Conservation (phyloP, 2,797 vertebrate genomes). For the Galago senegalensis region DNA sequence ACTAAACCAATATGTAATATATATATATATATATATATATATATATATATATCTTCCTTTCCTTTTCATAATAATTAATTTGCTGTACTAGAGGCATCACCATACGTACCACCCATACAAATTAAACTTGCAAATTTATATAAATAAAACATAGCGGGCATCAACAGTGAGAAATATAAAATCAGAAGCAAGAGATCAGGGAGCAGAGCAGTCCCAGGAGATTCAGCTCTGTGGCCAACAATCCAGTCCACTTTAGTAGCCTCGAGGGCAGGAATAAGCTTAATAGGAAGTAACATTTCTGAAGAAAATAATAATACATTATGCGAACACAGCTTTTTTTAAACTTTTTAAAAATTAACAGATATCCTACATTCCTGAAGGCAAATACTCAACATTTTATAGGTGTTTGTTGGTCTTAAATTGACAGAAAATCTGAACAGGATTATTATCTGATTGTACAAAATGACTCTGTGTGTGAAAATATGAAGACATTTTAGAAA, state of each 20-base stretch:
- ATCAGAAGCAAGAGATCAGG: not conserved
- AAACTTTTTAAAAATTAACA: not conserved
- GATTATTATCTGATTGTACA: not conserved
- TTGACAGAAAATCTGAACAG: not conserved
- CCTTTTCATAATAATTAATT: not conserved
- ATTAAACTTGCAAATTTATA: not conserved
- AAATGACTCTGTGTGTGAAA: not conserved
- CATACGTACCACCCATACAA: not conserved
- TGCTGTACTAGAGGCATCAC: not conserved
- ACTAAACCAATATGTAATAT: not conserved
- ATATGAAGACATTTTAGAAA: not conserved
- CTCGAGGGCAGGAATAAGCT: not conserved
- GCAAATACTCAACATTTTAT: not conserved
- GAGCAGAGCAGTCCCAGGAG: not conserved
- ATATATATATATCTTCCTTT: not conserved
- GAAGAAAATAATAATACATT: not conserved
- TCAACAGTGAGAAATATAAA: not conserved
- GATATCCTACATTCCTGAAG: not conserved
- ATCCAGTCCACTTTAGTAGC: not conserved
- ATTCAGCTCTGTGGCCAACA: not conserved
- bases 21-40: not conserved
- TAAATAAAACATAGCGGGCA: not conserved
- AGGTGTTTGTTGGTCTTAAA: not conserved
- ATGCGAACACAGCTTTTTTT: not conserved
- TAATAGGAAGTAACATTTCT: not conserved